Evolutionary conservation across 2,888 invertebrate species (phyloP), one percentile per base, ranked within the genome.

Genomic region (Trisateles emortualis): DNA sequence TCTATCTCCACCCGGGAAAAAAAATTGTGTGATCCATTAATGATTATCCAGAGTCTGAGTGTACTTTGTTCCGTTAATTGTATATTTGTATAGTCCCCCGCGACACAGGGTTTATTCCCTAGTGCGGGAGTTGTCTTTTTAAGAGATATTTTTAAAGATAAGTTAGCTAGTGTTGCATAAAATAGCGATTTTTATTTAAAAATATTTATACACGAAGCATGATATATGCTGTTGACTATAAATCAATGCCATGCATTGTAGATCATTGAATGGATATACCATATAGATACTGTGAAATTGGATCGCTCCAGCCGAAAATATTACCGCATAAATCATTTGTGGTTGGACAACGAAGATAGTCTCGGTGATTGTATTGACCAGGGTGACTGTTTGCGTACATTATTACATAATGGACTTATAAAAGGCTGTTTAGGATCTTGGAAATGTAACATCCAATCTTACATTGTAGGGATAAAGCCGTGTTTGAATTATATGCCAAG

Each of bases 401-500:
- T 76, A 79, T 81, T 84, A 78, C 73, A 79, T 84, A 87, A 86
- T 83, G 73, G 83, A 73, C 78, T 81, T 19, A 82, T 79, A 76
- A 85, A 86, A 83, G 78, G 76, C 82, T 83, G 78, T 81, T 87
- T 79, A 83, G 83, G 78, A 81, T 80, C 79, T 84, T 79, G 78
- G 76, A 76, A 83, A 84, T 81, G 69, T 75, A 74, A n/a, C 67
- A 71, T 63, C 59, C 67, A 68, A 76, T 79, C 68, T 72, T 74
- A 76, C 78, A 80, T 71, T 76, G 70, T 62, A 55, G 51, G 54
- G 62, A 72, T 68, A 75, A 62, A 76, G 66, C 56, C 61, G 51
- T 61, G 68, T 49, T 75, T 84, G 84, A 86, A 79, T 85, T 84
- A 84, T 84, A 78, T 64, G 75, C 72, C 72, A 84, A 84, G 79